These are phyloP conservation scores for Sepioteuthis lessoniana DNA, from an alignment of 2,888 invertebrate genomes.

Conservation along the genomic window DNA sequence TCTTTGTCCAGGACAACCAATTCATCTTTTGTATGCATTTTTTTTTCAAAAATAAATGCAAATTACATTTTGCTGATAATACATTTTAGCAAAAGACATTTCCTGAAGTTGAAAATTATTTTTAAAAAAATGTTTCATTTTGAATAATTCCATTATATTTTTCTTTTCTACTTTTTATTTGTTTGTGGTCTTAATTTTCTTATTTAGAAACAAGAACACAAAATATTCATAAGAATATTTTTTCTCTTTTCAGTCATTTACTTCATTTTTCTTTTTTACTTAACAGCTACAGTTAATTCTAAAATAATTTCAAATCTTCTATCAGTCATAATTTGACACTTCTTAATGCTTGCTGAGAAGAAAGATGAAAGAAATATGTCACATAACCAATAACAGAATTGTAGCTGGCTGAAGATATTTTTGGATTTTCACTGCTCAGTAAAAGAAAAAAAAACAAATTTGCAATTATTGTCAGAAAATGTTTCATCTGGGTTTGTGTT, in stretches of 20 bases:
- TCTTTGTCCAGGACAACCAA: background rate
- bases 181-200: background rate
- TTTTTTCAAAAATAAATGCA: background rate
- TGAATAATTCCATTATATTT: background rate
- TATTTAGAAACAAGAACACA: background rate
- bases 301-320: no score
- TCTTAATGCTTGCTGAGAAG: no score
- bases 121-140: no score
- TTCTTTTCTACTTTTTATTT: background rate
- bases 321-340: no score
- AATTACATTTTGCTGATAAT: background rate
- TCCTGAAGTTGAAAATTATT: background rate
- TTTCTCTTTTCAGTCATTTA: background rate
- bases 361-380: no score
- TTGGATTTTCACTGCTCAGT: no score
- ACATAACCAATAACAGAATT: no score
- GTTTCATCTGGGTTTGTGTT: no score
- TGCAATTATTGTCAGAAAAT: no score
- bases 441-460: no score
- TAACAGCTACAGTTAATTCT: no score
- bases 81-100: constrained; percentile 17
- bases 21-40: background rate
- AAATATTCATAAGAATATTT: background rate
- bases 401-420: no score
- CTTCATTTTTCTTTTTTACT: background rate